A percentile compares a stretch with the other conserved stretches of the same genome.
These are phyloP conservation scores for Agapetus fuscipes DNA, from an alignment of 2,888 invertebrate species.

Conservation along the genomic window DNA sequence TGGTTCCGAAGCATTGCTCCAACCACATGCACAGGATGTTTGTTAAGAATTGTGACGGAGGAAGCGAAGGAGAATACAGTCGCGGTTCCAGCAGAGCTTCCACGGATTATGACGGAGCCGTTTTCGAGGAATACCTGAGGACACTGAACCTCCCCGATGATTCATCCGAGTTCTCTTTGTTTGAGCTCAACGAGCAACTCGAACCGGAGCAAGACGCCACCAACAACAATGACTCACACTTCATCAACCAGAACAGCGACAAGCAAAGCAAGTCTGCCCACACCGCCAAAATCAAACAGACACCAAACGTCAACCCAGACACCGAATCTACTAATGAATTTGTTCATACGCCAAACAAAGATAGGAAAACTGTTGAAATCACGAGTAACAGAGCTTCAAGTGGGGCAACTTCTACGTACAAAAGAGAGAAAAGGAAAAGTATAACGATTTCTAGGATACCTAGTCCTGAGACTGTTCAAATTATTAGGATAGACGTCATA, in stretches of 20 bases:
- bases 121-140: slow-evolving; percentile 19
- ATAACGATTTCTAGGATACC: slow-evolving; percentile 38
- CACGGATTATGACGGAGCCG: slow-evolving; percentile 16
- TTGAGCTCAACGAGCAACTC: slow-evolving; percentile 5
- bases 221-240: slow-evolving; percentile 15
- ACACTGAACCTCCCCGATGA: slow-evolving; percentile 14
- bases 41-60: slow-evolving; percentile 13
- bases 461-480: slow-evolving; percentile 41
- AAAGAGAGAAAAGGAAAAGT: slow-evolving; percentile 30
- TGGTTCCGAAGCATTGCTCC: slow-evolving; percentile 19
- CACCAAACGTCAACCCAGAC: background rate
- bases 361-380: background rate
- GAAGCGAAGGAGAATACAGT: slow-evolving; percentile 1
- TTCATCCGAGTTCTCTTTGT: slow-evolving; percentile 17
- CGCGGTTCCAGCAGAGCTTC: slow-evolving; percentile 17
- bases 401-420: slow-evolving; percentile 1
- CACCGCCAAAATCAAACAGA: background rate
- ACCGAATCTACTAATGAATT: background rate
- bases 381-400: background rate
- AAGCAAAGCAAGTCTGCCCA: background rate
- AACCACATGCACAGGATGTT: slow-evolving; percentile 20
- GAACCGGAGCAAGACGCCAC: slow-evolving; percentile 1
- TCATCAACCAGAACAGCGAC: slow-evolving; percentile 13
- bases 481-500: slow-evolving; percentile 42
- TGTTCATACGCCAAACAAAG: too few species aligned